A percentile compares a stretch with the other conserved stretches of the same genome.
Conservation (phyloP, 2,797 vertebrate genomes). For the Florisuga fusca region DNA sequence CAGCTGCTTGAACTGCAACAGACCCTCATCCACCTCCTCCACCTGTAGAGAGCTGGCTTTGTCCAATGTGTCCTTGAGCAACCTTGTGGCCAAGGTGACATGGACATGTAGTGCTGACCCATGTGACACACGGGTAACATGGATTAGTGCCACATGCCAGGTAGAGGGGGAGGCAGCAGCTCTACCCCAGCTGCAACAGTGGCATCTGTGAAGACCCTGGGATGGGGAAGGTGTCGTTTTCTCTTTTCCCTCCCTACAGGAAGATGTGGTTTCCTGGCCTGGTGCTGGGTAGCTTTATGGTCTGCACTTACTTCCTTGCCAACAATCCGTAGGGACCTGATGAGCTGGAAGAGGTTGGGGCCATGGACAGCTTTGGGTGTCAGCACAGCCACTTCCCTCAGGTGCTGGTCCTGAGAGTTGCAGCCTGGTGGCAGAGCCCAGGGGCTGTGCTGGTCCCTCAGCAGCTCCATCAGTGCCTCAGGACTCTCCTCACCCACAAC, state of each 20-base stretch:
- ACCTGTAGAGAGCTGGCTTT: conserved; percentile 75
- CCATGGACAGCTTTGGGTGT: conserved; percentile 31
- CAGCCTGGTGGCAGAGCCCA: conserved; percentile 74
- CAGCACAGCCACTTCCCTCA: conserved; percentile 78
- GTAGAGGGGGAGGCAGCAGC: background rate
- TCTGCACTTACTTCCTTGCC: conserved; percentile 80
- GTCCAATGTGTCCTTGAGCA: accelerated
- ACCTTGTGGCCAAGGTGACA: accelerated
- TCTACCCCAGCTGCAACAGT: background rate
- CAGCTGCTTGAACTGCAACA: conserved; percentile 84
- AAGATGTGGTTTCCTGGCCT: accelerated
- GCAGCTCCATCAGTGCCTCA: conserved; percentile 75
- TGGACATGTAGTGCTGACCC: accelerated
- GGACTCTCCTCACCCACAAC: conserved; percentile 63
- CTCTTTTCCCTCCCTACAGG: background rate
- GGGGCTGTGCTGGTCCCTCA: conserved; percentile 80
- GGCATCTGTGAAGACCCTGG: background rate
- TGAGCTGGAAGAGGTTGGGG: conserved; percentile 69
- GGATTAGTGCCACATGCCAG: accelerated
- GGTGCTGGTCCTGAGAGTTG: conserved; percentile 74
- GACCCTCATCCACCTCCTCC: conserved; percentile 77
- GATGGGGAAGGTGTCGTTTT: background rate
- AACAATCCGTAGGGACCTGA: conserved; percentile 79
- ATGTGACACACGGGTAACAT: accelerated
- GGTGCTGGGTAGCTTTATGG: background rate